A percentile compares a stretch with the other conserved stretches of the same genome.
phyloP scores from a whole-genome alignment of 1,140 invertebrate genomes.

The Frieseomelitta varia region DNA sequence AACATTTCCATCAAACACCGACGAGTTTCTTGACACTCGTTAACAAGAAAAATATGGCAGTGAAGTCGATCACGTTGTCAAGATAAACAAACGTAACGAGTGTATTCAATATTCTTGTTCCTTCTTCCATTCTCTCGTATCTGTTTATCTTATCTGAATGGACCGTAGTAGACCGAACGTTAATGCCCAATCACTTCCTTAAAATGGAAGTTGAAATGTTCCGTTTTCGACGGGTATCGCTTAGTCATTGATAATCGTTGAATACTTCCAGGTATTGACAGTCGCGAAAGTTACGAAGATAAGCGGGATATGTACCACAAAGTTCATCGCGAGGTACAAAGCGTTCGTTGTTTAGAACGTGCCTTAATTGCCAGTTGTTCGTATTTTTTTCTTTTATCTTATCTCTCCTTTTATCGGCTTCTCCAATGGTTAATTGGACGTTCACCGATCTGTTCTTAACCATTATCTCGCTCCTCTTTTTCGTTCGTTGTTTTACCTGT shows the following conservation, averaged over 20 bases:
- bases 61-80: not conserved
- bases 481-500: too few relatives aligned
- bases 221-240: not conserved
- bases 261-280: not conserved
- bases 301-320: not conserved
- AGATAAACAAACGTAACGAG: conserved; percentile 13
- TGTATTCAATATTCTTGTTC: not conserved
- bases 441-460: too few relatives aligned
- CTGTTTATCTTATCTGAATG: conserved; percentile 19
- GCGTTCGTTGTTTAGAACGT: not conserved
- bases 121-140: not conserved
- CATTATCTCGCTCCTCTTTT: too few relatives aligned
- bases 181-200: conserved; percentile 3
- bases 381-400: fast-evolving
- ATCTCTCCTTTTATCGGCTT: not conserved
- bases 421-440: not conserved
- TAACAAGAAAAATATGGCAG: conserved; percentile 8
- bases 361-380: conserved; percentile 6
- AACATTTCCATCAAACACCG: not conserved
- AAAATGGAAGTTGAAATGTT: not conserved
- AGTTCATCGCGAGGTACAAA: not conserved
- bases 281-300: not conserved
- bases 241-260: not conserved
- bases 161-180: not conserved
- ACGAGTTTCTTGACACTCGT: not conserved